Evolutionary conservation across 2,797 vertebrate species (phyloP).

Genomic region (Aldrovandia affinis): DNA sequence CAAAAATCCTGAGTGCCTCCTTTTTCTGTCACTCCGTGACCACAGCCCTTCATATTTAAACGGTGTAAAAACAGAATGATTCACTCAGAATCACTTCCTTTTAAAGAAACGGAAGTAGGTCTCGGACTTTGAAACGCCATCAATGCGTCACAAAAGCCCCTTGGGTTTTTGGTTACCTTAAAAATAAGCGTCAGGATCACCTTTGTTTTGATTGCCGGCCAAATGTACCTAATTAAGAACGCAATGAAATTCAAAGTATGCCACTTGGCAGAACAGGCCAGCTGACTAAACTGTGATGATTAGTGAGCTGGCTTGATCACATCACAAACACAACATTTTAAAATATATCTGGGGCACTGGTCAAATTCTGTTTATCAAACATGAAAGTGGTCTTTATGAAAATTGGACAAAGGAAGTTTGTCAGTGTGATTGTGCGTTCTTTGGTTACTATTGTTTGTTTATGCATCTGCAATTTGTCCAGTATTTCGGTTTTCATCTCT

Average conservation of each 20-base stretch:
- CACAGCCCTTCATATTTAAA: neutral
- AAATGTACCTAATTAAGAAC: neutral
- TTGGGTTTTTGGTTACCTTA: neutral
- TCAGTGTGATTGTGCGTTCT: constrained; percentile 14
- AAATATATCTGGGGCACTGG: neutral
- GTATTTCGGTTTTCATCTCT: constrained; percentile 13
- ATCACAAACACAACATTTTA: neutral
- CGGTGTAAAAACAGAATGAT: neutral
- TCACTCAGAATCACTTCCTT: neutral
- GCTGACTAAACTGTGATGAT: neutral
- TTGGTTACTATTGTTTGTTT: neutral
- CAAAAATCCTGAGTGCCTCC: neutral
- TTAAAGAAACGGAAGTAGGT: neutral
- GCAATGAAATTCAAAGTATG: neutral
- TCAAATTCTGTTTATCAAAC: neutral
- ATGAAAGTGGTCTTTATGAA: neutral
- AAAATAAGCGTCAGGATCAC: too few relatives aligned
- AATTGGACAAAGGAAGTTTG: neutral
- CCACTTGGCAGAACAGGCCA: neutral
- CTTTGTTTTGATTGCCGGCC: neutral
- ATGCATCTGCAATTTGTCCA: neutral
- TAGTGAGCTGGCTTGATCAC: neutral
- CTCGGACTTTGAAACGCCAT: neutral
- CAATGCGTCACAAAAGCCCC: too few relatives aligned
- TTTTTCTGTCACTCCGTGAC: neutral